Conservation (phyloP, 2,888 invertebrate genomes). For the Drosophila prolongata region DNA sequence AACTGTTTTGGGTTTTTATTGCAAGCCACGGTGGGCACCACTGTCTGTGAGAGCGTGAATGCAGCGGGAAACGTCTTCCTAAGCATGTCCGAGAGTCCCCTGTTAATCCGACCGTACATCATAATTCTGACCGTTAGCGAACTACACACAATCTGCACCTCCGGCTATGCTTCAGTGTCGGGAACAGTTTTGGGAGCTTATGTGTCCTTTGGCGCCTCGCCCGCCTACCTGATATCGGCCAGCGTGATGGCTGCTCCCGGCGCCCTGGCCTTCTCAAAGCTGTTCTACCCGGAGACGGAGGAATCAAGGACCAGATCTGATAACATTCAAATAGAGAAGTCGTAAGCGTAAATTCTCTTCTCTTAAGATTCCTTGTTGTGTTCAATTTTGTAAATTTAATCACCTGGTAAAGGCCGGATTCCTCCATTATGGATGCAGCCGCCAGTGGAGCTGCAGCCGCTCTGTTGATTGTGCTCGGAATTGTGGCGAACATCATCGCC, state of each 20-base stretch:
- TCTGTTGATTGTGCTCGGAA: slow-evolving; percentile 91
- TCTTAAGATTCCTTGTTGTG: not conserved
- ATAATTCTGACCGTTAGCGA: slow-evolving; percentile 92
- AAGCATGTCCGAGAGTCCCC: slow-evolving; percentile 95
- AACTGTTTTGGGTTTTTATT: slow-evolving; percentile 87
- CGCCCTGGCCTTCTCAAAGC: slow-evolving; percentile 94
- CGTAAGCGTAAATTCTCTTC: slow-evolving; percentile 84
- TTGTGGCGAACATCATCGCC: slow-evolving; percentile 86
- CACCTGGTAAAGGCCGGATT: slow-evolving; percentile 87
- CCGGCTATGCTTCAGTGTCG: slow-evolving; percentile 97
- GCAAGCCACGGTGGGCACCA: slow-evolving; percentile 90
- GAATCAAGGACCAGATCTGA: slow-evolving; percentile 87
- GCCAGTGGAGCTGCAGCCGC: slow-evolving; percentile 93
- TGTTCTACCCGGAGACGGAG: slow-evolving; percentile 95
- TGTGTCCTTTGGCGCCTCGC: slow-evolving; percentile 93
- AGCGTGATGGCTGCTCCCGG: slow-evolving; percentile 98
- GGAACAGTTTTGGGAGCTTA: slow-evolving; percentile 96
- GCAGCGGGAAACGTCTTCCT: slow-evolving; percentile 96
- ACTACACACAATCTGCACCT: slow-evolving; percentile 95
- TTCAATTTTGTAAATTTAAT: not conserved
- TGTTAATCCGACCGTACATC: slow-evolving; percentile 94
- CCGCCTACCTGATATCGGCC: slow-evolving; percentile 94
- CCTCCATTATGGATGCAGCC: slow-evolving; percentile 94
- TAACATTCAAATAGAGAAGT: slow-evolving; percentile 85
- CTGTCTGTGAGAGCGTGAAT: slow-evolving; percentile 96